These are phyloP conservation scores for Morpho helenor DNA, from an alignment of 2,888 invertebrate genomes.

Conservation along the genomic window DNA sequence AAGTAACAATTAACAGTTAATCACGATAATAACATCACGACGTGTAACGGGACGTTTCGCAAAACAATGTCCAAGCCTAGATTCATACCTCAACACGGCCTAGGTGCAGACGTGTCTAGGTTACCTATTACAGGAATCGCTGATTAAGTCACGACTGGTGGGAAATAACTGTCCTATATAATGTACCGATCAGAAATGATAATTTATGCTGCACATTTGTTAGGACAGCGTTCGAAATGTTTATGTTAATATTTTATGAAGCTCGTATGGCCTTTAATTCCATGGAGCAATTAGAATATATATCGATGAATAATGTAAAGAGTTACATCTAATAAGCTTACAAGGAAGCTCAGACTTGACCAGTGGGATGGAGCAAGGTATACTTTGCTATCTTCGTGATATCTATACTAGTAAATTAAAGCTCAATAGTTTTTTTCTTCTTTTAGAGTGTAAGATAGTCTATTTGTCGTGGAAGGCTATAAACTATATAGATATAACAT, in stretches of 20 bases:
- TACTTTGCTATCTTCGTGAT: too few relatives aligned
- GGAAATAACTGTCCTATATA: constrained; percentile 36
- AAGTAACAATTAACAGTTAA: constrained; percentile 19
- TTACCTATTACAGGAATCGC: constrained; percentile 36
- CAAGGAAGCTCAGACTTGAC: too few relatives aligned
- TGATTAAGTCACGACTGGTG: constrained; percentile 44
- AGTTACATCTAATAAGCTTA: too few relatives aligned
- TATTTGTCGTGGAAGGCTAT: too few relatives aligned
- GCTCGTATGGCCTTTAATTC: too few relatives aligned
- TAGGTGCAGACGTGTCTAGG: constrained; percentile 39
- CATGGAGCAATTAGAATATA: neutral
- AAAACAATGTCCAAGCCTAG: constrained; percentile 39
- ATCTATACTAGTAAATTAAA: too few relatives aligned
- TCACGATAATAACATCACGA: constrained; percentile 43
- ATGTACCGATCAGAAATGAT: constrained; percentile 19
- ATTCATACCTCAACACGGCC: constrained; percentile 41
- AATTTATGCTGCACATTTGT: constrained; percentile 9
- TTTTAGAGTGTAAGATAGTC: too few relatives aligned
- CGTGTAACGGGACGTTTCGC: constrained; percentile 43
- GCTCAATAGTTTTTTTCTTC: too few relatives aligned
- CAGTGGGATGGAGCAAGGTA: too few relatives aligned
- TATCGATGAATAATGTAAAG: neutral
- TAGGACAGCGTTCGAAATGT: too few relatives aligned
- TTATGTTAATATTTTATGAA: too few relatives aligned
- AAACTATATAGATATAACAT: too few relatives aligned